A percentile compares a stretch with the other conserved stretches of the same genome.
Evolutionary conservation across 1,140 invertebrate species (phyloP).

Genomic region (Macrosteles quadrilineatus): DNA sequence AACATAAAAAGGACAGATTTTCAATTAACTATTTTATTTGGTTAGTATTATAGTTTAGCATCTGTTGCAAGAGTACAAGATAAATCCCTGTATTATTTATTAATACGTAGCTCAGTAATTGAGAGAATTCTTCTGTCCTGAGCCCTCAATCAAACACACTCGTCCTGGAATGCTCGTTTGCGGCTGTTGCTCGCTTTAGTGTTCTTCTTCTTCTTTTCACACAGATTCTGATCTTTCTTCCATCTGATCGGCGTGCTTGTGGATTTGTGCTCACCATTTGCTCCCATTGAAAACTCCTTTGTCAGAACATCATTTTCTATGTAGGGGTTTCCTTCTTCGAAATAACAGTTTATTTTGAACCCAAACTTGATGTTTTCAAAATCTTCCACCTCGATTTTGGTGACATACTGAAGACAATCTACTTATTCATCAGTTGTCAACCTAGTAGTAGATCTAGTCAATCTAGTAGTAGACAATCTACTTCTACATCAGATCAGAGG

Average conservation of each 20-base stretch:
- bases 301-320: conserved; percentile 76
- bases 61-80: too few relatives aligned
- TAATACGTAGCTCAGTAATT: too few relatives aligned
- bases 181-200: conserved; percentile 50
- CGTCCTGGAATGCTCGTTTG: conserved; percentile 61
- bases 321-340: conserved; percentile 80
- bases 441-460: too few relatives aligned
- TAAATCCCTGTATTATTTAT: too few relatives aligned
- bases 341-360: conserved; percentile 73
- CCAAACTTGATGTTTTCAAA: conserved; percentile 90
- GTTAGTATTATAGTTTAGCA: too few relatives aligned
- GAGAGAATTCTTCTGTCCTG: too few relatives aligned
- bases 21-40: too few relatives aligned
- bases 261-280: conserved; percentile 68
- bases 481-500: conserved; percentile 76
- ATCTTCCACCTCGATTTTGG: conserved; percentile 84
- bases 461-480: too few relatives aligned
- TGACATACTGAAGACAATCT: conserved; percentile 79
- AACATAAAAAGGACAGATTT: too few relatives aligned
- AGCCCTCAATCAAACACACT: too few relatives aligned
- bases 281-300: conserved; percentile 78
- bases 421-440: conserved; percentile 89
- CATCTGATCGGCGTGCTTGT: conserved; percentile 72
- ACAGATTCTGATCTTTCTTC: conserved; percentile 73
- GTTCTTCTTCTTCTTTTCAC: conserved; percentile 57